Base-by-base conservation (phyloP, 1,140 invertebrate genomes). In the Drosophila sp. region DNA sequence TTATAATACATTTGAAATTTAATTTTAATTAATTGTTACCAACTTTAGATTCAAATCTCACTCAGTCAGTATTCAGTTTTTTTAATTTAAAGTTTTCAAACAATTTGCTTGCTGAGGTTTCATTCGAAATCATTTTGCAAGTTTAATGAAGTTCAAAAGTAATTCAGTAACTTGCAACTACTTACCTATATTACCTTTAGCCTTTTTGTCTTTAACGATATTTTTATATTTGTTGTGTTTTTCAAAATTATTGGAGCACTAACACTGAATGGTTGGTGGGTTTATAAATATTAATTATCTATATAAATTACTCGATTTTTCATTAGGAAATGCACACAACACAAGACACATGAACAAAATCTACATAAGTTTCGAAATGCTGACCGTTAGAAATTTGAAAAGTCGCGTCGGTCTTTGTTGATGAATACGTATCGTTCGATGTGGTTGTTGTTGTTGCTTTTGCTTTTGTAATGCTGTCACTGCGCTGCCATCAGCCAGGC, bases 401-500 rank as follows among this genome's bases (percentile, higher is more conserved):
- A 11, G 43, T 45, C 43, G 43, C 43, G 43, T 45, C 43, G 43
- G 18, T 11, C 43, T 16, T 45, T 45, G 43, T 41, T 41, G 40
- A 21, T 45, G 21, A 50, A 32, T 50, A n/a, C 13, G 29, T 18
- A 53, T 34, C 36, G 36, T 38, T 38, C n/a, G 3, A 38, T 36
- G 8, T 29, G 9, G 9, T 36, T 53, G 46, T 13, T 50, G 21
- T 11, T 32, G 45, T 46, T 18, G 48, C 8, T 51, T 27, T 32
- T 36, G 50, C 50, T 58, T 54, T 45, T 46, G 32, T 45, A 53
- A 62, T 40, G 21, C 38, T 57, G 29, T 46, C 41, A 18, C 29
- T 77, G 72, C 56, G 67, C 45, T 72, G 56, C 50, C 66, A 45
- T 62, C 16, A 45, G 56, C 62, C 40, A 41, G 51, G 36, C 67